Percentiles rank a stretch among this genome's conserved stretches.
Conservation (phyloP, 2,113 vertebrate species). For the Hippotragus niger region DNA sequence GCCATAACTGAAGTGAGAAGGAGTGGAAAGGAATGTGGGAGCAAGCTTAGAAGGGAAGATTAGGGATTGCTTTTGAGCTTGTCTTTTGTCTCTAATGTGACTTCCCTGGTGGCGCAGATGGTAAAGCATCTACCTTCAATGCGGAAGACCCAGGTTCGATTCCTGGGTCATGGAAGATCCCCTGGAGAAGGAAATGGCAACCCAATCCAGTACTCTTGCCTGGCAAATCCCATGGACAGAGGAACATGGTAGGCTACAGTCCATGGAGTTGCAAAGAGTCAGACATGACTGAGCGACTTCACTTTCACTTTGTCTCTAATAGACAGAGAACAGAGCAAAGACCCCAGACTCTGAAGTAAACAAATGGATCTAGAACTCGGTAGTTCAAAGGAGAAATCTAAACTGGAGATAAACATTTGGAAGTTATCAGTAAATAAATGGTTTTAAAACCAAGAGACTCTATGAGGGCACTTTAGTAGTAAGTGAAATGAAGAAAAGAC, state of each 20-base stretch:
- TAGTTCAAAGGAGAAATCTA: neutral
- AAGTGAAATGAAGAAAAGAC: neutral
- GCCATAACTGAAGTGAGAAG: neutral
- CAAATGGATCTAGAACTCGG: neutral
- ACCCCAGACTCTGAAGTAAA: neutral
- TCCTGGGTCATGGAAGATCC: too few species aligned
- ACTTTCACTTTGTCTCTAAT: neutral
- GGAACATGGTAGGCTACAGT: neutral
- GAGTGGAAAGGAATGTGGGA: neutral
- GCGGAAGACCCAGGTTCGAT: too few species aligned
- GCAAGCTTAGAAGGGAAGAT: neutral
- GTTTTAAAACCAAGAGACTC: neutral
- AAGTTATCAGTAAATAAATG: neutral
- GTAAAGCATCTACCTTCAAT: too few species aligned
- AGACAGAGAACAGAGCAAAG: neutral
- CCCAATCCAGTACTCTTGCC: neutral
- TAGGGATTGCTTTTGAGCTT: neutral
- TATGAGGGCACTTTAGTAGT: neutral
- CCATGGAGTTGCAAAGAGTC: neutral
- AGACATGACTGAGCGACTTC: accelerated
- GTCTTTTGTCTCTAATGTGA: neutral
- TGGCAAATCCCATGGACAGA: neutral
- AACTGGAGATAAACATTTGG: neutral
- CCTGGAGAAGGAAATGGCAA: neutral
- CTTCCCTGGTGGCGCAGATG: too few species aligned